Evolutionary conservation across 2,797 vertebrate species (phyloP).

Genomic region (Rachycentron canadum): DNA sequence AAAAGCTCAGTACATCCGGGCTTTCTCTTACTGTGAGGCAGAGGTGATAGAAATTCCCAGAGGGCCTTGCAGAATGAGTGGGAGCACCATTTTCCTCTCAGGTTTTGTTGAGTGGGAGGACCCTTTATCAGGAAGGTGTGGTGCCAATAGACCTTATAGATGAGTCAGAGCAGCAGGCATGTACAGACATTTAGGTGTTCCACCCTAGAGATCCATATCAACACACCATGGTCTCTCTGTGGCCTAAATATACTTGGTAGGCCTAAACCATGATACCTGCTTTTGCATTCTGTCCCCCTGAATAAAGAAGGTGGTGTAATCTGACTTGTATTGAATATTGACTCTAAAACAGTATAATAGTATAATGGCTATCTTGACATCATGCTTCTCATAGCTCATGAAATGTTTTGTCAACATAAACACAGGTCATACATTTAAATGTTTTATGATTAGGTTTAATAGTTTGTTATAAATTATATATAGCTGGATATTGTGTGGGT

Average conservation of each 20-base stretch:
- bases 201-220: constrained; percentile 75
- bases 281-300: constrained; percentile 2
- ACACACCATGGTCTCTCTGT: constrained; percentile 34
- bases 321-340: neutral
- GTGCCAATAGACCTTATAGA: constrained; percentile 79
- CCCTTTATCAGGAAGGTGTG: constrained; percentile 80
- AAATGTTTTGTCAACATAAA: neutral
- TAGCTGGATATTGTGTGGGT: no score
- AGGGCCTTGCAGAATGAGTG: constrained; percentile 73
- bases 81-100: constrained; percentile 73
- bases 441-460: no score
- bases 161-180: constrained; percentile 82
- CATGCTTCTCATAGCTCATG: neutral
- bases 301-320: constrained; percentile 22
- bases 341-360: neutral
- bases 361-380: neutral
- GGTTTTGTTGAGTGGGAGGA: constrained; percentile 79
- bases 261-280: neutral
- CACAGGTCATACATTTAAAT: neutral
- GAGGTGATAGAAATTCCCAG: constrained; percentile 71
- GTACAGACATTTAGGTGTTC: constrained; percentile 77
- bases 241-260: constrained; percentile 32
- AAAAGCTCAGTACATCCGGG: constrained; percentile 34
- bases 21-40: constrained; percentile 39
- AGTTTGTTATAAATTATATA: no score